Evolutionary conservation across 2,113 vertebrate genomes (phyloP).

Genomic region (Ptyas mucosa): DNA sequence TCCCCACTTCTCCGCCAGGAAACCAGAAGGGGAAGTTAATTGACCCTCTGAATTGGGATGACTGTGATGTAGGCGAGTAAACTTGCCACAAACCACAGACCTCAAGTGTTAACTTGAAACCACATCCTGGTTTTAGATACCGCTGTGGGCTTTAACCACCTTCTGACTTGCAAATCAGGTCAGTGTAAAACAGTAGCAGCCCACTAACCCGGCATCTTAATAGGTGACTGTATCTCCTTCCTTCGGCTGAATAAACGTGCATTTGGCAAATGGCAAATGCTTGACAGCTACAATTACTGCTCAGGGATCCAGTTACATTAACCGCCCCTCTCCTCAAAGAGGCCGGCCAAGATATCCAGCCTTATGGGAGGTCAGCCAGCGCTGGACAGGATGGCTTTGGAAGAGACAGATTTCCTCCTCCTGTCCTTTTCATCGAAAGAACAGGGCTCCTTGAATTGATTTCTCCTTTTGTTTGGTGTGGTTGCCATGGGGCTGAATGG

Average conservation of each 20-base stretch:
- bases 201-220: neutral
- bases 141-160: neutral
- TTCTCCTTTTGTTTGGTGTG: conserved; percentile 56
- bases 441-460: conserved; percentile 18
- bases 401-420: conserved; percentile 1
- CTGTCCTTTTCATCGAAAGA: conserved; percentile 26
- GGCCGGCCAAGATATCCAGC: neutral
- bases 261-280: neutral
- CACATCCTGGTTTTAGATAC: neutral
- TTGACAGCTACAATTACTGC: neutral
- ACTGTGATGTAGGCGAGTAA: neutral
- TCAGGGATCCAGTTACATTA: neutral
- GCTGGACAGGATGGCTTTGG: neutral
- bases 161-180: neutral
- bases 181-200: neutral
- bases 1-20: neutral
- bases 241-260: neutral
- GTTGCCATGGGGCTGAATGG: conserved; percentile 65
- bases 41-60: neutral
- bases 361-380: rapidly evolving
- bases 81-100: neutral
- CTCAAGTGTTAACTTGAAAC: neutral
- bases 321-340: neutral
- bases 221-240: neutral
- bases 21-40: neutral